phyloP scores from a whole-genome alignment of 2,113 vertebrate species.

The Procavia capensis region DNA sequence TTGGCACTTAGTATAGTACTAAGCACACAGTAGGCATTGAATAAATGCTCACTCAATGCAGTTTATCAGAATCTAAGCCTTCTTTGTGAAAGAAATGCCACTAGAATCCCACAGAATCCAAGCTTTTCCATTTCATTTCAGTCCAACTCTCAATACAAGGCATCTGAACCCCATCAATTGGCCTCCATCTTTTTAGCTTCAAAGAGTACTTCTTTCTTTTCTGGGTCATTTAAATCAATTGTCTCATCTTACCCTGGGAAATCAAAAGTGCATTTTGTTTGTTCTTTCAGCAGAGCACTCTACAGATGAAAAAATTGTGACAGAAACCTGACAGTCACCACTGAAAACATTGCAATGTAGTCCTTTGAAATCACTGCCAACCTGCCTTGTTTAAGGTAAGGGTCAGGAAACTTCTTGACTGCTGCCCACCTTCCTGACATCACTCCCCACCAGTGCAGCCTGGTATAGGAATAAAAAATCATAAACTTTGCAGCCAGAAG shows the following conservation, averaged over 20 bases:
- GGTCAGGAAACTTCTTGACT: background rate
- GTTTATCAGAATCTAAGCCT: slow-evolving; percentile 26
- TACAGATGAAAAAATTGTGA: slow-evolving; percentile 44
- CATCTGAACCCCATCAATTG: slow-evolving; percentile 42
- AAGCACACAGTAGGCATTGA: background rate
- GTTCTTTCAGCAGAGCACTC: background rate
- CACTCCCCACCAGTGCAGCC: background rate
- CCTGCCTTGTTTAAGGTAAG: background rate
- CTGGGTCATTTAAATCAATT: slow-evolving; percentile 50
- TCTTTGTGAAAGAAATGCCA: background rate
- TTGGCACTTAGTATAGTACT: background rate
- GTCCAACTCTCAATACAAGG: background rate
- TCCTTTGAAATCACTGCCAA: slow-evolving; percentile 1
- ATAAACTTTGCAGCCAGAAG: background rate
- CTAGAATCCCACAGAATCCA: background rate
- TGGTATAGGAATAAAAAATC: background rate
- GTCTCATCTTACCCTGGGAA: slow-evolving; percentile 27
- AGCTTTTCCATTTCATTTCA: slow-evolving; percentile 46
- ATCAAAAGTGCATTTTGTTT: slow-evolving; percentile 7
- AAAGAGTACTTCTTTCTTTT: slow-evolving; percentile 25
- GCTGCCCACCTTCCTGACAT: background rate
- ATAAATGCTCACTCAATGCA: background rate
- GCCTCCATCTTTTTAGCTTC: slow-evolving; percentile 41
- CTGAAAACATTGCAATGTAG: background rate
- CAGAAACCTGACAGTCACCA: slow-evolving; percentile 33